phyloP scores from a whole-genome alignment of 2,113 vertebrate genomes.

The Planiliza haematocheilus region DNA sequence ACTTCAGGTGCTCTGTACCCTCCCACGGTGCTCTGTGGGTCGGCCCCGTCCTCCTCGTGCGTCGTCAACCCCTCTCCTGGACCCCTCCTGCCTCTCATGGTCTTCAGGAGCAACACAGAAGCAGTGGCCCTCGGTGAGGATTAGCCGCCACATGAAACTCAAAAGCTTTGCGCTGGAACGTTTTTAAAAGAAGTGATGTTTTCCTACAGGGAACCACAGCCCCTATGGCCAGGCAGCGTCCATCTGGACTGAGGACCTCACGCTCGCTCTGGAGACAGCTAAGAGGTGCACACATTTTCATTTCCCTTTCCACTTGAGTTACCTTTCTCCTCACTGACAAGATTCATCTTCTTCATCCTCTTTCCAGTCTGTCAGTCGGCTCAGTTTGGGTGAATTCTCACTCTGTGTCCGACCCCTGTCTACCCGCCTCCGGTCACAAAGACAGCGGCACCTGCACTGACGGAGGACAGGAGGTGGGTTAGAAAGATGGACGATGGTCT shows the following conservation, averaged over 20 bases:
- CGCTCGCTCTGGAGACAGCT: constrained; percentile 88
- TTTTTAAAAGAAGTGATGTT: not conserved
- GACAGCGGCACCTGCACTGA: constrained; percentile 87
- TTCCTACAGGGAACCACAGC: constrained; percentile 81
- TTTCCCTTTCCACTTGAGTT: not conserved
- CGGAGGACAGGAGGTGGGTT: constrained; percentile 88
- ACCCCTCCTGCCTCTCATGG: constrained; percentile 82
- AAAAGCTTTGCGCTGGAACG: not conserved
- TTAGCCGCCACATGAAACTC: too few species aligned
- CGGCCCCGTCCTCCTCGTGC: constrained; percentile 83
- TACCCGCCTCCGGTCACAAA: constrained; percentile 85
- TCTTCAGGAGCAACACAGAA: constrained; percentile 88
- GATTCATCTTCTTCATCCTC: not conserved
- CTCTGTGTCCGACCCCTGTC: constrained; percentile 85
- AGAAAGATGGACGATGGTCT: too few species aligned
- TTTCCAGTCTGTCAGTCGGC: constrained; percentile 84
- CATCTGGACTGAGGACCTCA: constrained; percentile 91
- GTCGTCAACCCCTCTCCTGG: constrained; percentile 79
- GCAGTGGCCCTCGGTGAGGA: constrained; percentile 82
- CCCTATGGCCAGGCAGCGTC: constrained; percentile 87
- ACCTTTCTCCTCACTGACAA: not conserved
- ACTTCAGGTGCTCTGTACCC: constrained; percentile 81
- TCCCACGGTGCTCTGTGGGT: constrained; percentile 86
- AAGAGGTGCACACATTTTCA: constrained; percentile 76
- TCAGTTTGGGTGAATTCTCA: constrained; percentile 90